A percentile compares a stretch with the other conserved stretches of the same genome.
These are phyloP conservation scores for Paracentrotus lividus DNA, from an alignment of 53 echinoderm and acorn worm species.

Conservation along the genomic window DNA sequence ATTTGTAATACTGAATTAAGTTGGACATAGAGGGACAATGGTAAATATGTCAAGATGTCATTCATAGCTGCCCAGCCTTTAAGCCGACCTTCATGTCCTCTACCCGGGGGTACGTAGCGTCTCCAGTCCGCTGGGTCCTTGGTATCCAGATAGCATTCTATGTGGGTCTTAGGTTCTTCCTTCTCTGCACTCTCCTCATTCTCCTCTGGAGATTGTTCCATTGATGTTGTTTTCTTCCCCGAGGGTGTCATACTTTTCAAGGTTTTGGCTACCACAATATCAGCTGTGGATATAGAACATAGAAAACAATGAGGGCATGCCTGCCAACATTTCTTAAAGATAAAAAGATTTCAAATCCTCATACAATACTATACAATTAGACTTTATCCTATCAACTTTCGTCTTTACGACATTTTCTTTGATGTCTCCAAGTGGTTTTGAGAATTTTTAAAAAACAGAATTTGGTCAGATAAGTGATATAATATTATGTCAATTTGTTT, in stretches of 20 bases:
- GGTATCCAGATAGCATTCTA: conserved; percentile 13
- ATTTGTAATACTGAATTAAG: conserved; percentile 36
- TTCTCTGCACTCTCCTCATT: background rate
- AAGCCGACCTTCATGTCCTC: conserved; percentile 42
- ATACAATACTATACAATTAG: too few relatives aligned
- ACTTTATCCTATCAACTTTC: too few relatives aligned
- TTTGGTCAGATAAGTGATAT: too few relatives aligned
- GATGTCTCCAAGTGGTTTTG: too few relatives aligned
- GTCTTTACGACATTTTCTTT: too few relatives aligned
- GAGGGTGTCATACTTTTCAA: background rate
- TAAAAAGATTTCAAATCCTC: too few relatives aligned
- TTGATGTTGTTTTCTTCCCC: too few relatives aligned
- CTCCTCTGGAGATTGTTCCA: too few relatives aligned
- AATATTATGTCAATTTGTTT: too few relatives aligned
- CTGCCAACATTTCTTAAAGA: too few relatives aligned
- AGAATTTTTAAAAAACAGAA: too few relatives aligned
- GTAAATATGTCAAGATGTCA: conserved; percentile 78
- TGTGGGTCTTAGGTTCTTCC: conserved; percentile 23
- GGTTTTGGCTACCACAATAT: background rate
- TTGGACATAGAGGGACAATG: conserved; percentile 78
- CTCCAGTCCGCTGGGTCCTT: conserved; percentile 83
- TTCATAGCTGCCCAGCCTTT: conserved; percentile 85
- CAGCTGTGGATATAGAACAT: background rate
- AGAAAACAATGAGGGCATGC: background rate
- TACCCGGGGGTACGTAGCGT: conserved; percentile 85